Percentiles rank a stretch among this genome's conserved stretches.
Conservation (phyloP, 2,888 invertebrate genomes). For the Phyllotreta cruciferae region DNA sequence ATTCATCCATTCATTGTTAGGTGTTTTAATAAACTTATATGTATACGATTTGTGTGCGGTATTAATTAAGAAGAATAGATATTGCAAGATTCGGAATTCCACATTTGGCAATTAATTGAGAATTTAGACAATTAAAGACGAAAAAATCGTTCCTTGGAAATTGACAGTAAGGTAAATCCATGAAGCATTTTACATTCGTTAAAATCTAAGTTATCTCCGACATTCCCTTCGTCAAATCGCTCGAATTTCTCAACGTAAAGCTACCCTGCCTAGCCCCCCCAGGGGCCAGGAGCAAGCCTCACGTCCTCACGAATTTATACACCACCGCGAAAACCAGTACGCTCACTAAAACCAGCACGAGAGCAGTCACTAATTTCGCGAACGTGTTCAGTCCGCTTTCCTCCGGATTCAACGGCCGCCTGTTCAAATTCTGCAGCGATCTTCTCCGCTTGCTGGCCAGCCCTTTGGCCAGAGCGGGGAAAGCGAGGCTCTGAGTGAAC, state of each 20-base stretch:
- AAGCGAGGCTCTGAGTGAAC: constrained; percentile 76
- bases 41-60: too few relatives aligned
- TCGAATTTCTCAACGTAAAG: constrained; percentile 45
- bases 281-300: constrained; percentile 78
- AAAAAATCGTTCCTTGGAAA: too few relatives aligned
- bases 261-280: constrained; percentile 52
- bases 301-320: constrained; percentile 77
- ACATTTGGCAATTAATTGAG: too few relatives aligned
- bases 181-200: background rate
- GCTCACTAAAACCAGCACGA: constrained; percentile 72
- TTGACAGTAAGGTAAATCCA: too few relatives aligned
- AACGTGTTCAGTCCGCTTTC: constrained; percentile 74
- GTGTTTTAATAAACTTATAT: too few relatives aligned
- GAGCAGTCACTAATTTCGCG: constrained; percentile 74
- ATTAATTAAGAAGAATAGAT: too few relatives aligned
- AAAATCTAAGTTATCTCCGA: constrained; percentile 18
- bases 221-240: constrained; percentile 4
- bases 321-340: constrained; percentile 77
- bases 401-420: constrained; percentile 66
- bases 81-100: too few relatives aligned
- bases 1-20: too few relatives aligned
- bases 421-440: constrained; percentile 61
- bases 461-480: constrained; percentile 74
- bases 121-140: too few relatives aligned
- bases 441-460: constrained; percentile 69